Percentiles rank a stretch among this genome's conserved stretches.
Conservation (phyloP, 2,797 vertebrate species). For the Scolopax rusticola region DNA sequence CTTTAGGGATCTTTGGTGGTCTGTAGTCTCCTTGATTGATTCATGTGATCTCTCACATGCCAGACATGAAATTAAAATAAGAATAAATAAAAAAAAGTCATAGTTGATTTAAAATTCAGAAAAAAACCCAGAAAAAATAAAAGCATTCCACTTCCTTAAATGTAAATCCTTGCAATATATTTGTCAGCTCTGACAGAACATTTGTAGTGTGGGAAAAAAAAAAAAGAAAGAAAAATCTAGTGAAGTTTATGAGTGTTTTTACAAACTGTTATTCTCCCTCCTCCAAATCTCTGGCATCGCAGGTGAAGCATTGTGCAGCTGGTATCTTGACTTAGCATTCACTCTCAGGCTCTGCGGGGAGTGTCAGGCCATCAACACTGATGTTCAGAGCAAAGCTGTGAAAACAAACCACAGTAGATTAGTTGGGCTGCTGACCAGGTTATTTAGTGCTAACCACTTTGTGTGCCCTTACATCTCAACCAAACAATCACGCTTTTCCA, state of each 20-base stretch:
- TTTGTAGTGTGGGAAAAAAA: background rate
- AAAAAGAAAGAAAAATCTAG: background rate
- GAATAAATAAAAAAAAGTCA: background rate
- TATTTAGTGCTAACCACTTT: conserved; percentile 59
- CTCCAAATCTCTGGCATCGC: conserved; percentile 62
- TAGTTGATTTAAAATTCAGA: background rate
- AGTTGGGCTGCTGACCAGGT: conserved; percentile 76
- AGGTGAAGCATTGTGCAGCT: conserved; percentile 72
- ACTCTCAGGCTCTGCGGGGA: conserved; percentile 79
- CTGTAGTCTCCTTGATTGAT: background rate
- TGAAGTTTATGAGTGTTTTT: conserved; percentile 73
- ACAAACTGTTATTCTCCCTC: conserved; percentile 64
- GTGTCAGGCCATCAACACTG: conserved; percentile 67
- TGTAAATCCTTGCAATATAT: background rate
- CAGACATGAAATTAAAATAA: background rate
- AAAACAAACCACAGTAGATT: conserved; percentile 83
- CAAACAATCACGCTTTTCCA: conserved; percentile 66
- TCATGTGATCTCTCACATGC: conserved; percentile 26
- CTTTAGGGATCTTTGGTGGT: conserved; percentile 22
- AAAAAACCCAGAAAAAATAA: background rate
- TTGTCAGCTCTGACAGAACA: conserved; percentile 49
- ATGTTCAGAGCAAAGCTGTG: conserved; percentile 82
- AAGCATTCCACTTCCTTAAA: background rate
- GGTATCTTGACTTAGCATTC: conserved; percentile 76
- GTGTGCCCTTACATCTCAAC: conserved; percentile 49